A percentile compares a stretch with the other conserved stretches of the same genome.
phyloP scores from a whole-genome alignment of 2,113 vertebrate species.

The Hypomesus transpacificus region DNA sequence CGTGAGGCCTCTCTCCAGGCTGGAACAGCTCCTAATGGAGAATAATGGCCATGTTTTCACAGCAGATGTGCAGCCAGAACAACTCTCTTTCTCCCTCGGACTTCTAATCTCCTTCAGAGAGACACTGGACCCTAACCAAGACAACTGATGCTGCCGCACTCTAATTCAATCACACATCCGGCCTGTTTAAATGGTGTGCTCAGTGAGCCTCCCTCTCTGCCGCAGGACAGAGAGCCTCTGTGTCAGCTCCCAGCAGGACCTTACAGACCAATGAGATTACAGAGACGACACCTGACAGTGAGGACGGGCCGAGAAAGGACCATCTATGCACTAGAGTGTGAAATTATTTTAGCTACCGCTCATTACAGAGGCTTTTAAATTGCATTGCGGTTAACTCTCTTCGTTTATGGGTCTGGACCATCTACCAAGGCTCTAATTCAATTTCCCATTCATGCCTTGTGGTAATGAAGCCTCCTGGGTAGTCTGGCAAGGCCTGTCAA shows the following conservation, averaged over 20 bases:
- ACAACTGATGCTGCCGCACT: conserved; percentile 36
- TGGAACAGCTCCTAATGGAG: conserved; percentile 59
- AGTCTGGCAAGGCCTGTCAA: conserved; percentile 57
- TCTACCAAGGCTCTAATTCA: conserved; percentile 68
- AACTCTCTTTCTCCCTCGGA: conserved; percentile 33
- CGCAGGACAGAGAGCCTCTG: neutral
- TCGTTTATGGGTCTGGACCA: conserved; percentile 54
- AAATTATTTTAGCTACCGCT: conserved; percentile 74
- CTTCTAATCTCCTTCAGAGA: neutral
- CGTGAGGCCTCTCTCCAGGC: neutral
- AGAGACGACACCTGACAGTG: neutral
- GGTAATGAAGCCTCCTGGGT: conserved; percentile 60
- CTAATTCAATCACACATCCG: too few species aligned
- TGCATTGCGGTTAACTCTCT: conserved; percentile 70
- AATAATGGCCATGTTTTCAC: conserved; percentile 57
- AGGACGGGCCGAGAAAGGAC: conserved; percentile 17
- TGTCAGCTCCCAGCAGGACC: neutral
- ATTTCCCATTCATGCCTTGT: conserved; percentile 69
- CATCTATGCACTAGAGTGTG: conserved; percentile 68
- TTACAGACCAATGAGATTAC: neutral
- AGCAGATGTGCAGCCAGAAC: conserved; percentile 59
- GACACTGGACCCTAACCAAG: conserved; percentile 33
- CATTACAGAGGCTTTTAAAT: conserved; percentile 73
- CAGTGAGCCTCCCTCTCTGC: neutral
- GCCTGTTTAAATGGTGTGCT: too few species aligned